Base-by-base conservation (phyloP, 2,113 vertebrate species). In the Rhinopomastus cyanomelas region DNA sequence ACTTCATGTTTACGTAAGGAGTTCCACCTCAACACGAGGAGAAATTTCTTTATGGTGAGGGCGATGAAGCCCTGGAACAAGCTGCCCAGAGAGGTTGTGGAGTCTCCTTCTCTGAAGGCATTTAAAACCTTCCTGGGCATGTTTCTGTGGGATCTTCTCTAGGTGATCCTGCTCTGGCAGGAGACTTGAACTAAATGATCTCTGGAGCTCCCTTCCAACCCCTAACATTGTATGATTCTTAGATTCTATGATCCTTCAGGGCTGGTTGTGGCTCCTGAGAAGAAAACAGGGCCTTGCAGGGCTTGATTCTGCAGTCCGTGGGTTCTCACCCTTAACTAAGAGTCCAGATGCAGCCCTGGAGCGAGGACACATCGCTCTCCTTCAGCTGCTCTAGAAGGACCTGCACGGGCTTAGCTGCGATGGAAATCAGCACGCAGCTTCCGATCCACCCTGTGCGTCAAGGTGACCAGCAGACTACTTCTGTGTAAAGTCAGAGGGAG, bases 381-480 rank as follows among this genome's bases (percentile, higher is more conserved):
- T 69, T 52, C 52, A 56, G 55, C 64, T 84, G 59, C 34, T 84
- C 61, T 39, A 68, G 65, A 51, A 69, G 60, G 68, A 89, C 49
- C 32, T 72, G 46, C 4, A 9, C 32, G 59, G 61, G 34, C 6
- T 88, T 81, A 71, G 8, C 56, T 8, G 2, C 27, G 48, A 42
- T 56, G 34, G 62, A 88, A 91, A 80, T 68, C 23, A 39, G 48
- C 74, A 51, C 3, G 2, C 48, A 62, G 48, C 39, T 65, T 79
- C 67, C 74, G 42, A 23, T 18, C 60, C 26, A 32, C 66, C 34
- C 25, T 22, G 55, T 44, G 64, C 81, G 26, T 61, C 3, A 49
- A 77, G 81, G 87, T 90, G 88, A 95, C 79, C 60, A 26, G 73
- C 60, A 71, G 61, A 56, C 76, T 84, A 51, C 64, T 87, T 85